Evolutionary conservation across 30 jellyfish, hydroid and myxozoan genomes (phyloP).

Genomic region (Euphysa ruthae): DNA sequence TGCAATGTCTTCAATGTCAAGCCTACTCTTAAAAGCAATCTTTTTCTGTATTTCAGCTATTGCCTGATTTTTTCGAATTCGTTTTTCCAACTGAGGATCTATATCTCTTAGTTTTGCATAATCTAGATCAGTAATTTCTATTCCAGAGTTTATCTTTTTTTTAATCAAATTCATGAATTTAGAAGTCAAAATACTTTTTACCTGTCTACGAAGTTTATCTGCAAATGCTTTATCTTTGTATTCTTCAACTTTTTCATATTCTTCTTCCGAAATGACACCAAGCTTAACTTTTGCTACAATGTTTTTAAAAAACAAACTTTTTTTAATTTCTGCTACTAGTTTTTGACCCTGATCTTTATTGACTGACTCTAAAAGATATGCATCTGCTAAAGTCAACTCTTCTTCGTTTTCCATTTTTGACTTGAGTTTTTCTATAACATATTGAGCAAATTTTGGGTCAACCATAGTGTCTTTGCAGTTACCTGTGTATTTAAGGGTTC

Average conservation of each 20-base stretch:
- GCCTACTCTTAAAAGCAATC: constrained; percentile 25
- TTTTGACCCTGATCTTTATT: constrained; percentile 41
- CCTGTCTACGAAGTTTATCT: constrained; percentile 34
- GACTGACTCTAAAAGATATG: constrained; percentile 47
- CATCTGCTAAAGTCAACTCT: constrained; percentile 68
- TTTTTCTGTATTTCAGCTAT: constrained; percentile 31
- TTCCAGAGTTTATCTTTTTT: constrained; percentile 34
- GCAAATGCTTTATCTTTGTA: constrained; percentile 59
- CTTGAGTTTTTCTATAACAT: constrained; percentile 32
- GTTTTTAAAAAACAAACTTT: constrained; percentile 39
- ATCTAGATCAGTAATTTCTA: constrained; percentile 50
- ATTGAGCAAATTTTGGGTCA: constrained; percentile 39
- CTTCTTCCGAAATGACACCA: constrained; percentile 47
- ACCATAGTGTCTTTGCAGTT: constrained; percentile 55
- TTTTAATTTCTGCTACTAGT: constrained; percentile 33
- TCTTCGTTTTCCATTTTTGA: constrained; percentile 41
- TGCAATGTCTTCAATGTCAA: constrained; percentile 43
- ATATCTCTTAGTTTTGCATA: constrained; percentile 33
- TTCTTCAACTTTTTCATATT: constrained; percentile 30
- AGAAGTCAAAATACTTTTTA: constrained; percentile 21
- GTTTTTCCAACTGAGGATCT: constrained; percentile 49
- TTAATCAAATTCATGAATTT: constrained; percentile 29
- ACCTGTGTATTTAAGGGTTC: constrained; percentile 75
- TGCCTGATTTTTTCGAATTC: constrained; percentile 31
- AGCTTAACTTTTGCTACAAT: constrained; percentile 42